Evolutionary conservation across 2,888 invertebrate species (phyloP), one percentile per base, ranked within the genome.

Genomic region (Papilio demoleus): DNA sequence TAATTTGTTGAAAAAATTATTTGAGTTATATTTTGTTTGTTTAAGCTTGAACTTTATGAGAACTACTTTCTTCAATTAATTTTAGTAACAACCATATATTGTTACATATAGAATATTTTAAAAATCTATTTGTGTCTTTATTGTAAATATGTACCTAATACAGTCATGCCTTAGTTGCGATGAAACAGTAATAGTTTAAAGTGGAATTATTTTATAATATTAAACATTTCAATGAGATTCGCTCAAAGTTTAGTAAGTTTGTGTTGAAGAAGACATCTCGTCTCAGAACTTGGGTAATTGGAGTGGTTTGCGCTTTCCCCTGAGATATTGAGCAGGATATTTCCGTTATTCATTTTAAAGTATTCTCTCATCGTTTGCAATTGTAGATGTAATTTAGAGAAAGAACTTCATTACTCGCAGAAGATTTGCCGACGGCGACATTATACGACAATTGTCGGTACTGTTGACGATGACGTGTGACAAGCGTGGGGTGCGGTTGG

Each of bases 271-370:
- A 53, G 53, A 53, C n/a, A 53, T 24, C 27, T 8, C 53, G 53
- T 56, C 4, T 31, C 8, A 56, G 17, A 56, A 56, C 31, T 56
- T 56, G 0, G 27, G 27, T 56, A 56, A 56, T 56, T 56, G 31
- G 31, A 56, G 53, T 56, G 53, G 53, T 56, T 27, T 56, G 53
- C 31, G 31, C 53, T 56, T 56, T 56, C n/a, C n/a, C 31, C 6
- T 31, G 17, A 31, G 31, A 31, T 56, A 47, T 31, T 31, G 31
- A 56, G 53, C 11, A 8, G 6, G 31, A 17, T 56, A 17, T 11
- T 31, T n/a, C 12, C 4, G 31, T 4, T 4, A 50, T 24, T 50
- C 1, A 6, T 31, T 53, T 27, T 53, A 53, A 53, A 31, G 31
- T 53, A n/a, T 27, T 31, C 17, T 53, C 27, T 27, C 8, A 31